These are phyloP conservation scores for Bibio marci DNA, from an alignment of 2,888 invertebrate genomes.

Conservation along the genomic window DNA sequence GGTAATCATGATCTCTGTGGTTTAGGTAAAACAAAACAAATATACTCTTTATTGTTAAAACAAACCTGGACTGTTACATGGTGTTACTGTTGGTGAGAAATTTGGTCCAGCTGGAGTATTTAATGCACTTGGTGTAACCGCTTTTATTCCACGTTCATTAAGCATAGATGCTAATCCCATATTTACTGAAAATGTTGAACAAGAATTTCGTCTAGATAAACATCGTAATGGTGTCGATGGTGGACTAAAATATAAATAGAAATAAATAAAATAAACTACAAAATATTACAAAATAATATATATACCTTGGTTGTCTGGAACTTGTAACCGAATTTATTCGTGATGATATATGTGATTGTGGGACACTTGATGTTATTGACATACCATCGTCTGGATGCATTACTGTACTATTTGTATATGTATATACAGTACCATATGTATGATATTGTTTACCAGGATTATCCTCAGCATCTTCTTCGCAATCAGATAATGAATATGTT, in stretches of 20 bases:
- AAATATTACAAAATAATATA: conserved; percentile 14
- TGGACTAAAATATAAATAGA: conserved; percentile 17
- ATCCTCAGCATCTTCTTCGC: conserved; percentile 54
- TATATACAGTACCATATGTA: conserved; percentile 61
- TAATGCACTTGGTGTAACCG: conserved; percentile 48
- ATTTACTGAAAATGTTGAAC: conserved; percentile 58
- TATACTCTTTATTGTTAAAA: neutral
- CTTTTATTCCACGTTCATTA: conserved; percentile 59
- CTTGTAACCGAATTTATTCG: conserved; percentile 48
- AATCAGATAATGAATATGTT: conserved; percentile 41
- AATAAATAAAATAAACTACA: neutral
- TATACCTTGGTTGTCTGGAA: conserved; percentile 31
- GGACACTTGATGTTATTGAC: conserved; percentile 41
- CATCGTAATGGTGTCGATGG: conserved; percentile 31
- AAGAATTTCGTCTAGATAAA: conserved; percentile 61
- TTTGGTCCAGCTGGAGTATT: conserved; percentile 44
- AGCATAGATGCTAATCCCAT: conserved; percentile 56
- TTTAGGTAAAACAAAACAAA: neutral
- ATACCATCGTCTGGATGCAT: conserved; percentile 79
- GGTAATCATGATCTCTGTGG: no score
- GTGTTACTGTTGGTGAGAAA: conserved; percentile 70
- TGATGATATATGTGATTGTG: conserved; percentile 47
- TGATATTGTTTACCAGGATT: conserved; percentile 62
- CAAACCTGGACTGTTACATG: conserved; percentile 66
- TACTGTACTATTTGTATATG: conserved; percentile 74